Evolutionary conservation across 2,797 vertebrate genomes (phyloP).

Genomic region (Melanotaenia maccullochi): DNA sequence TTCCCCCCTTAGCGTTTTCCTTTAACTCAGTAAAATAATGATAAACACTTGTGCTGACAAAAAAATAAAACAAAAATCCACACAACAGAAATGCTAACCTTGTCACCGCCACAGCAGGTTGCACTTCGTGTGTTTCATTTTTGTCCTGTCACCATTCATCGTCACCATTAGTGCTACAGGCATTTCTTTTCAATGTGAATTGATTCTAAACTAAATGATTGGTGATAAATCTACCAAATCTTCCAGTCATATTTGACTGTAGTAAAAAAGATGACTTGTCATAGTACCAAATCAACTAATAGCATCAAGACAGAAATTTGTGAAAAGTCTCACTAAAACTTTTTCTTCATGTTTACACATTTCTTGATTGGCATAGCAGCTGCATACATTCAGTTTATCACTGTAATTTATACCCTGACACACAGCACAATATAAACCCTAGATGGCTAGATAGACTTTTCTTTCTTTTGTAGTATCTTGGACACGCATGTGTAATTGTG

Average conservation of each 20-base stretch:
- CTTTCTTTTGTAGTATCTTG: background rate
- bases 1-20: conserved; percentile 48
- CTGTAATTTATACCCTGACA: too few relatives aligned
- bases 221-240: background rate
- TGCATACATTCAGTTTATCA: background rate
- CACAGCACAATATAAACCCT: background rate
- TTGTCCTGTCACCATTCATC: conserved; percentile 43
- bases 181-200: conserved; percentile 26
- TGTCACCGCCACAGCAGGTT: conserved; percentile 68
- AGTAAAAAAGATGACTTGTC: too few relatives aligned
- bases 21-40: conserved; percentile 66
- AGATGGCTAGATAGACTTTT: background rate
- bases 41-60: conserved; percentile 43
- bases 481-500: background rate
- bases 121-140: conserved; percentile 35
- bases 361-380: background rate
- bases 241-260: background rate
- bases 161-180: conserved; percentile 18
- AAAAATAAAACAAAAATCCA: conserved; percentile 25
- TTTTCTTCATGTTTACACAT: background rate
- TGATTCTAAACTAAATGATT: background rate
- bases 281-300: too few relatives aligned
- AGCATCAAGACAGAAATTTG: background rate
- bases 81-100: conserved; percentile 89
- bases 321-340: background rate